Evolutionary conservation across 2,797 vertebrate genomes (phyloP).

Genomic region (Peromyscus melanophrys): DNA sequence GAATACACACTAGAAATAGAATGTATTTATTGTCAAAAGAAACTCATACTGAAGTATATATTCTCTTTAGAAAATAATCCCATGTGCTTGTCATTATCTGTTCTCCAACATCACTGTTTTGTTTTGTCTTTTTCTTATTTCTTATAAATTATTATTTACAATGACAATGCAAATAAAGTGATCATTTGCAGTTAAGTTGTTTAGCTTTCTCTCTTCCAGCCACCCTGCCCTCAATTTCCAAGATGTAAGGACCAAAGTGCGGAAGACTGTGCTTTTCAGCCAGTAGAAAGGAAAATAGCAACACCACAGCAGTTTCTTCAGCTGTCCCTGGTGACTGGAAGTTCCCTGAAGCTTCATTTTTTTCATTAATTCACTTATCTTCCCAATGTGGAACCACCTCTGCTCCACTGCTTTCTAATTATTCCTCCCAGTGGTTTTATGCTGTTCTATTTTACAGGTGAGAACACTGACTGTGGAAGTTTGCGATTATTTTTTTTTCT

Average conservation of each 20-base stretch:
- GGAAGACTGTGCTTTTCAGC: background rate
- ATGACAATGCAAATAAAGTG: background rate
- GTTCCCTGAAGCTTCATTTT: background rate
- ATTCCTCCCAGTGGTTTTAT: background rate
- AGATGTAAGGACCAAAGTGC: background rate
- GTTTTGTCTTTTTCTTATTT: background rate
- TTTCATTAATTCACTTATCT: background rate
- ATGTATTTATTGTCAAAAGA: conserved; percentile 18
- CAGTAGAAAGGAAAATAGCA: background rate
- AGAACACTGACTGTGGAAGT: background rate
- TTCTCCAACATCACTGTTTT: background rate
- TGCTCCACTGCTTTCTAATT: background rate
- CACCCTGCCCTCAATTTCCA: background rate
- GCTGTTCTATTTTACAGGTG: background rate
- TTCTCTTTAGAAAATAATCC: conserved; percentile 18
- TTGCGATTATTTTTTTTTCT: background rate
- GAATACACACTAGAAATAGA: background rate
- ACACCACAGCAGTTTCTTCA: accelerated
- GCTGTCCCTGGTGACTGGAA: background rate
- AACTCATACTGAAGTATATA: background rate
- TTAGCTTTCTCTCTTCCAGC: background rate
- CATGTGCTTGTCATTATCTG: background rate
- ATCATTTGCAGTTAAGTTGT: background rate
- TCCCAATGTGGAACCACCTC: background rate
- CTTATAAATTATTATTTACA: background rate